phyloP scores from a whole-genome alignment of 53 echinoderm and acorn worm genomes.

The Temnopleurus reevesii region DNA sequence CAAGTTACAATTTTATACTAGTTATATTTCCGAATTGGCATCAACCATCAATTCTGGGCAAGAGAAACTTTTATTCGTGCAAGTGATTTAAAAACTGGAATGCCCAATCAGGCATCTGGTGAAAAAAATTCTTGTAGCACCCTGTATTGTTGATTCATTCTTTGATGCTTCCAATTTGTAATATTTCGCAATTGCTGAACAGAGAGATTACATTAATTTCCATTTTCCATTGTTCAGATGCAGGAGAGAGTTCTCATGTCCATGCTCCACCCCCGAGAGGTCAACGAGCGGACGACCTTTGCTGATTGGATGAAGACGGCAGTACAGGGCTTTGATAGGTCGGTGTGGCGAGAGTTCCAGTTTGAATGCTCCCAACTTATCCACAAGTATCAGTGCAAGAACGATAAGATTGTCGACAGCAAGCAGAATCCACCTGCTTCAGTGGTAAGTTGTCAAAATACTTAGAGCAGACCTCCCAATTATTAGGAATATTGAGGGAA shows the following conservation, averaged over 20 bases:
- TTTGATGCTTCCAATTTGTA: too few species aligned
- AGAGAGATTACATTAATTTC: background rate
- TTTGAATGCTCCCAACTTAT: background rate
- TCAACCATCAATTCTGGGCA: too few species aligned
- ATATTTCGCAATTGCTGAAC: too few species aligned
- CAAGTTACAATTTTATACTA: too few species aligned
- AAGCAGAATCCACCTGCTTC: background rate
- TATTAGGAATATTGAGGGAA: too few species aligned
- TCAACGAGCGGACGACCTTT: background rate
- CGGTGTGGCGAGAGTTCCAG: constrained; percentile 5
- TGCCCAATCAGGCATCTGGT: too few species aligned
- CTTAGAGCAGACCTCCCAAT: too few species aligned
- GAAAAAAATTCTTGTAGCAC: too few species aligned
- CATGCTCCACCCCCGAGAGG: background rate
- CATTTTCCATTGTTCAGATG: background rate
- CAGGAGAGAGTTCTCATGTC: constrained; percentile 2
- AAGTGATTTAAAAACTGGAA: too few species aligned
- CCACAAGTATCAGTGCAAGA: constrained; percentile 24
- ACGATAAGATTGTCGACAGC: background rate
- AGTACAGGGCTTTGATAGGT: constrained; percentile 3
- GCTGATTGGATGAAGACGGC: background rate
- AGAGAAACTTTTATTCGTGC: too few species aligned
- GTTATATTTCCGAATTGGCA: too few species aligned
- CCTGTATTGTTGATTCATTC: too few species aligned
- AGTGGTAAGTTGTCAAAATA: background rate